Conservation (phyloP, 2,113 vertebrate species). For the Gila orcuttii region DNA sequence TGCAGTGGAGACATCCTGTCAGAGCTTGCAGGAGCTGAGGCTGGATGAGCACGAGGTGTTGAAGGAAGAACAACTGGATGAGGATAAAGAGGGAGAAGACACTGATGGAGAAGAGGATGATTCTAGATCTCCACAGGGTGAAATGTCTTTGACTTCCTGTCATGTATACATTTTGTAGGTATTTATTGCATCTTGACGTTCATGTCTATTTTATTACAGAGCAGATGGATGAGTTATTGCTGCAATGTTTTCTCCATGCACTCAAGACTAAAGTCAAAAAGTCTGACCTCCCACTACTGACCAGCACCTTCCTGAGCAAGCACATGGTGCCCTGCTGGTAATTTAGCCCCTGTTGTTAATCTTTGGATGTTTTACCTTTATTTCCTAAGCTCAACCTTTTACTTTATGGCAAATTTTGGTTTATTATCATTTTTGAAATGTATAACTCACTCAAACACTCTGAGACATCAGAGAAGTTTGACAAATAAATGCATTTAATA, state of each 20-base stretch:
- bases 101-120: constrained; percentile 65
- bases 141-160: background rate
- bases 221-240: constrained; percentile 87
- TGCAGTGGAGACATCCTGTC: constrained; percentile 56
- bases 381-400: background rate
- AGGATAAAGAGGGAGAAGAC: constrained; percentile 50
- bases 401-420: background rate
- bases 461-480: background rate
- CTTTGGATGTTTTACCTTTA: background rate
- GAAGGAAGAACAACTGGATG: constrained; percentile 48
- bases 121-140: constrained; percentile 84
- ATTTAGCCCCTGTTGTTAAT: background rate
- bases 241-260: constrained; percentile 90
- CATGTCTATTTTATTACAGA: constrained; percentile 74
- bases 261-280: constrained; percentile 92
- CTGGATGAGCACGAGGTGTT: constrained; percentile 55
- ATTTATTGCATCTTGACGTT: constrained; percentile 24
- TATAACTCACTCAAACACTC: background rate
- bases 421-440: background rate
- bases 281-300: constrained; percentile 92
- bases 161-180: background rate
- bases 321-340: constrained; percentile 97
- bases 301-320: constrained; percentile 90
- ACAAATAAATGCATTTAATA: background rate
- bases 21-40: constrained; percentile 62